phyloP scores from a whole-genome alignment of 2,888 invertebrate species.

The Alloscopus bannaensis region DNA sequence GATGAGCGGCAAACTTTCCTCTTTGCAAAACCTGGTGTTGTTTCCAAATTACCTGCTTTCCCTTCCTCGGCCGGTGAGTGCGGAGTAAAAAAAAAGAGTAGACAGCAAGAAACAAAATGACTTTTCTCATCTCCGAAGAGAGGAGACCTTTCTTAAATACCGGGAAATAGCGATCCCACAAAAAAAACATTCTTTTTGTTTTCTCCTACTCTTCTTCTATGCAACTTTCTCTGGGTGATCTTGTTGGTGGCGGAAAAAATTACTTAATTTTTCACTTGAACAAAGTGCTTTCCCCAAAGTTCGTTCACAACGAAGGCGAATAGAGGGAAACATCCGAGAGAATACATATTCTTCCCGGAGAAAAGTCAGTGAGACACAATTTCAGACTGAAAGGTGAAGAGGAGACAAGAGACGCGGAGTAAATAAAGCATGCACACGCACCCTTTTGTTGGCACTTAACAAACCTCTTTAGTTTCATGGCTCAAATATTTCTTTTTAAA shows the following conservation, averaged over 20 bases:
- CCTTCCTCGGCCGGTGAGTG: too few relatives aligned
- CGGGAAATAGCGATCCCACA: not conserved
- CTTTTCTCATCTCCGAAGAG: too few relatives aligned
- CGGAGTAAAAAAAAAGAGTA: too few relatives aligned
- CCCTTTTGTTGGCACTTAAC: conserved; percentile 57
- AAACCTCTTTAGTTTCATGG: conserved; percentile 62
- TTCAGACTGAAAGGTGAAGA: not conserved
- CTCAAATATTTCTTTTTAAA: conserved; percentile 48
- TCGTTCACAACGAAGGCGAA: not conserved
- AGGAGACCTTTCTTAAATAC: too few relatives aligned
- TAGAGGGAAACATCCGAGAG: too few relatives aligned
- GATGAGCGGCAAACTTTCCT: too few relatives aligned
- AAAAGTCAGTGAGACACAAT: not conserved
- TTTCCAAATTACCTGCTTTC: too few relatives aligned
- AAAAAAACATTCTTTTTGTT: conserved; percentile 5
- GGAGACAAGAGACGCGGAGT: conserved; percentile 21
- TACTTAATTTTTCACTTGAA: conserved; percentile 57
- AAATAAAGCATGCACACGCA: conserved; percentile 35
- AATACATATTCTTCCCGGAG: conserved; percentile 2
- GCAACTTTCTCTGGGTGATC: too few relatives aligned
- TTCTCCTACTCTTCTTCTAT: conserved; percentile 29
- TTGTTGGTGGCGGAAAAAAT: conserved; percentile 50
- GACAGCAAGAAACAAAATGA: too few relatives aligned
- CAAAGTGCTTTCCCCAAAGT: conserved; percentile 23
- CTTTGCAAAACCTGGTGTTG: too few relatives aligned